These are phyloP conservation scores for Platycercus adscitus DNA, from an alignment of 2,113 vertebrate genomes.

Conservation along the genomic window DNA sequence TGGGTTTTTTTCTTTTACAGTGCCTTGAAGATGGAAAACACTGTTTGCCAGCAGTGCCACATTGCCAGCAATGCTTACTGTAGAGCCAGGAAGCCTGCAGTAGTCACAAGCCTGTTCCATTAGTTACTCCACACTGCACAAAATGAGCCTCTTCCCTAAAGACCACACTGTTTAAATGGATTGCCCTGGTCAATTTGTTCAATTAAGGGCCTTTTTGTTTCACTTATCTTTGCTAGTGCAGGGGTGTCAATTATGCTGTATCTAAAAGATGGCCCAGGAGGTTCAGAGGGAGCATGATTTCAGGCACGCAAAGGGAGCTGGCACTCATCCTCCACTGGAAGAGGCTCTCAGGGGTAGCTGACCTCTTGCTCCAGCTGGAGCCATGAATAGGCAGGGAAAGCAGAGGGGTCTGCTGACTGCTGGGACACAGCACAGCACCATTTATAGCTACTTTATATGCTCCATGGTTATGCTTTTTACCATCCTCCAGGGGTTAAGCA, in stretches of 20 bases:
- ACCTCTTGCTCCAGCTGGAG: not conserved
- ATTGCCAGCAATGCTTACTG: too few relatives aligned
- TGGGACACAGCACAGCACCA: not conserved
- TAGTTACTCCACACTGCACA: not conserved
- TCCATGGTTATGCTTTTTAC: not conserved
- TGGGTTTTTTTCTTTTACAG: not conserved
- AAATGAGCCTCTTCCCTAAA: not conserved
- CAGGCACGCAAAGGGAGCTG: not conserved
- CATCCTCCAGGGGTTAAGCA: not conserved
- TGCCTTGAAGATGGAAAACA: not conserved
- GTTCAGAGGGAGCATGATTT: not conserved
- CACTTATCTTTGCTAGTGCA: not conserved
- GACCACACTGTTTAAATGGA: not conserved
- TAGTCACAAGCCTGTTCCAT: not conserved
- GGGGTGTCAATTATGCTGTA: not conserved
- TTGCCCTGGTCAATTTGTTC: not conserved
- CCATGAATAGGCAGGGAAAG: not conserved
- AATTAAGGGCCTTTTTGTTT: not conserved
- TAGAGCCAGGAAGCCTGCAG: not conserved
- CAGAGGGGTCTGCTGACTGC: not conserved
- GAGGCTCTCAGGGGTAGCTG: not conserved
- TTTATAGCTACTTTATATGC: not conserved
- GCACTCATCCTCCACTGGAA: not conserved
- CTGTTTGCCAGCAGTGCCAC: not conserved
- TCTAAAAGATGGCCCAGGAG: not conserved